Evolutionary conservation across 1,140 invertebrate genomes (phyloP).

Genomic region (Tetragnatha versicolor): DNA sequence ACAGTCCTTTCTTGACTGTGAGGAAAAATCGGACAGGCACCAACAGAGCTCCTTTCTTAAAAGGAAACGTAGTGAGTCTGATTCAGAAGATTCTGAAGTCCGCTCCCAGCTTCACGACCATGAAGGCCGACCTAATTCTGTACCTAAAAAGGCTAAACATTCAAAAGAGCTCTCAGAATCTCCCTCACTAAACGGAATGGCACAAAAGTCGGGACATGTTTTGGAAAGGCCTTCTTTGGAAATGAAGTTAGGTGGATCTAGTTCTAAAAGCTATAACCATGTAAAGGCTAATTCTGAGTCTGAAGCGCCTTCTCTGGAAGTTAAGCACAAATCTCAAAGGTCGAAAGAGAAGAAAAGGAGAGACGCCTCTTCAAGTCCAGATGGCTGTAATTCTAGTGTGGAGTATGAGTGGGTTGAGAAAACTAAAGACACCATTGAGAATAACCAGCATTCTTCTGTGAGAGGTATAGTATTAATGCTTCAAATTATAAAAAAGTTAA

Average conservation of each 20-base stretch:
- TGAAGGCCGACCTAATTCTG: constrained; percentile 29
- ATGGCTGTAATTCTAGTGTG: constrained; percentile 20
- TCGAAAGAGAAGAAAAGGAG: constrained; percentile 4
- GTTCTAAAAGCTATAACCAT: neutral
- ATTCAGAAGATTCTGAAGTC: constrained; percentile 19
- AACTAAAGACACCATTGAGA: constrained; percentile 59
- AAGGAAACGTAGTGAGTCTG: constrained; percentile 41
- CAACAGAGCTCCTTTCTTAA: constrained; percentile 41
- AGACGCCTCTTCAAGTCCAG: neutral
- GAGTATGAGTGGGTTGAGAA: constrained; percentile 60
- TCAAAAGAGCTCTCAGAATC: neutral
- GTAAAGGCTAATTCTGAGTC: neutral
- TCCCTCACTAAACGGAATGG: constrained; percentile 1
- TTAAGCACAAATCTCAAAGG: neutral
- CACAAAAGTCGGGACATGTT: too few species aligned
- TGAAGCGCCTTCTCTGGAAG: neutral
- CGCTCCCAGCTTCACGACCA: neutral
- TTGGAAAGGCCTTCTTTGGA: neutral
- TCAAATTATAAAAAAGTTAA: neutral
- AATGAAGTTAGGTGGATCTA: neutral
- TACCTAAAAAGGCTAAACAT: constrained; percentile 46
- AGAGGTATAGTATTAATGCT: constrained; percentile 31
- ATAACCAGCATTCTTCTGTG: constrained; percentile 13
- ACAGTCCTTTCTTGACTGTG: constrained; percentile 17
- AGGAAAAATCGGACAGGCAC: neutral